These are phyloP conservation scores for Centropus bengalensis DNA, from an alignment of 2,113 vertebrate species.

Conservation along the genomic window DNA sequence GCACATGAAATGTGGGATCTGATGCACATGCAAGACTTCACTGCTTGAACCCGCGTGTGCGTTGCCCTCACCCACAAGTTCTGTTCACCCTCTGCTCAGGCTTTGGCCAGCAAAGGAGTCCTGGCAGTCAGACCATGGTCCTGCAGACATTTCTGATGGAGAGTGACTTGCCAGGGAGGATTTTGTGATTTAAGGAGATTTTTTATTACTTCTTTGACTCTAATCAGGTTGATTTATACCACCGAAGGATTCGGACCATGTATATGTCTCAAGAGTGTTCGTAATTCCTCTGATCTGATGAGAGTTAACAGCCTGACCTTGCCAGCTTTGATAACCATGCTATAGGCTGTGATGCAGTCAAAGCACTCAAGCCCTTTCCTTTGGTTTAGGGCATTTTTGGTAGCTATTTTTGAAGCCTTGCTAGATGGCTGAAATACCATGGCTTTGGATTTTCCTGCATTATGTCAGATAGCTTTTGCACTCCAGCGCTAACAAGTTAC, in stretches of 20 bases:
- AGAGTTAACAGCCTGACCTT: background rate
- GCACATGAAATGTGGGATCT: background rate
- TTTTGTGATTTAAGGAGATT: background rate
- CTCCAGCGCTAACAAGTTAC: background rate
- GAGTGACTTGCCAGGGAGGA: background rate
- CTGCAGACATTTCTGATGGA: background rate
- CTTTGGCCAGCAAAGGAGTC: background rate
- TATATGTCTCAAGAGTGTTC: background rate
- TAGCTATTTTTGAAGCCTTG: background rate
- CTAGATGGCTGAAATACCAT: background rate
- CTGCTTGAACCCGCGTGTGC: rapidly evolving
- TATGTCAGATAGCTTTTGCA: background rate
- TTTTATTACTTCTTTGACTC: background rate
- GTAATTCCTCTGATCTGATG: background rate
- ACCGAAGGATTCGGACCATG: background rate
- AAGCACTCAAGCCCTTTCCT: background rate
- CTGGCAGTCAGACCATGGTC: background rate
- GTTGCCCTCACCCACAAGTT: background rate
- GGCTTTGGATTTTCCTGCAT: background rate
- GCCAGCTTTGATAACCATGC: background rate
- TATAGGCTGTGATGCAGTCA: background rate
- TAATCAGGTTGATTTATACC: background rate
- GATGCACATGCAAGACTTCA: background rate
- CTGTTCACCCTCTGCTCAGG: background rate
- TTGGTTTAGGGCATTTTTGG: background rate